Evolutionary conservation across 2,113 vertebrate species (phyloP).

Genomic region (Phalacrocorax brasilianus): DNA sequence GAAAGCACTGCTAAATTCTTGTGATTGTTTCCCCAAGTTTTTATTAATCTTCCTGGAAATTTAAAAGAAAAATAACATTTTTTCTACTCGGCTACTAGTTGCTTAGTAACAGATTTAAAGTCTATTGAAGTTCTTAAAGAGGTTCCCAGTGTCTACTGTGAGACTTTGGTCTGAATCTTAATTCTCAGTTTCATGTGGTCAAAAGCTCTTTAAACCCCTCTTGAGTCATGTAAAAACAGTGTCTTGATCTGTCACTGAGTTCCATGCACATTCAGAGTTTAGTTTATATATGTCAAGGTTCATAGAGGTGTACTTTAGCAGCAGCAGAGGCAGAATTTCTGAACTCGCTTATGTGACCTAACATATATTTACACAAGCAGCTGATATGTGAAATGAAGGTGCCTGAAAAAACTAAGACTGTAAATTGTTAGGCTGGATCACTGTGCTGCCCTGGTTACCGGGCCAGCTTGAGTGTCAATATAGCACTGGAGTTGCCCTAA

Average conservation of each 20-base stretch:
- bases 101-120: neutral
- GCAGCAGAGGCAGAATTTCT: neutral
- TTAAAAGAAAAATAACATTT: neutral
- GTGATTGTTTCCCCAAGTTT: neutral
- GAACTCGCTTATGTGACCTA: neutral
- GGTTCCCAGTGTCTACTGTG: neutral
- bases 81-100: neutral
- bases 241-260: neutral
- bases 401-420: neutral
- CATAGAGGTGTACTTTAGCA: neutral
- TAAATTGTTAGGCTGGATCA: neutral
- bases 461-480: neutral
- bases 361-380: neutral
- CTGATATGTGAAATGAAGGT: neutral
- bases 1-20: neutral
- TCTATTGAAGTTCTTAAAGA: neutral
- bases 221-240: neutral
- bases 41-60: neutral
- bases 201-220: neutral
- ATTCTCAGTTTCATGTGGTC: neutral
- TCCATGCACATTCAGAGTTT: neutral
- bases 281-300: neutral
- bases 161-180: neutral
- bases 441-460: neutral
- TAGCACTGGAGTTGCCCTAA: neutral